Evolutionary conservation across 2,797 vertebrate genomes (phyloP).

Genomic region (Carduelis carduelis): DNA sequence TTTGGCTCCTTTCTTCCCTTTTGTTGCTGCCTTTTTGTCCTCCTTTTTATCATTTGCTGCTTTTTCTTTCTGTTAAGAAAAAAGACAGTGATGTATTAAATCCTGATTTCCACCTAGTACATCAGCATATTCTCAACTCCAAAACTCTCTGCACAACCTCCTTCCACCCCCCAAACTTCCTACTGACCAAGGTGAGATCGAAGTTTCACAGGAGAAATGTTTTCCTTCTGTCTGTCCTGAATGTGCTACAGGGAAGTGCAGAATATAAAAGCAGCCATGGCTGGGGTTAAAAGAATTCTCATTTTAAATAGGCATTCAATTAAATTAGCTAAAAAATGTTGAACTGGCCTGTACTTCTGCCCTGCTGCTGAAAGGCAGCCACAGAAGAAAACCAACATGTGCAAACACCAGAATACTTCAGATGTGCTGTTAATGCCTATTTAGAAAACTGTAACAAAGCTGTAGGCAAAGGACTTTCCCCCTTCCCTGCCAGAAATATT

Average conservation of each 20-base stretch:
- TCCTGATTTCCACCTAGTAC: neutral
- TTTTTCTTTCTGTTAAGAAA: slow-evolving; percentile 86
- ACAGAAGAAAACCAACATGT: slow-evolving; percentile 17
- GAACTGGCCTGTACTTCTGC: slow-evolving; percentile 2
- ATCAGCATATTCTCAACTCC: neutral
- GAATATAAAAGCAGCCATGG: neutral
- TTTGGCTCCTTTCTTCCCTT: slow-evolving; percentile 86
- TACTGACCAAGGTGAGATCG: neutral
- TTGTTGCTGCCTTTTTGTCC: slow-evolving; percentile 84
- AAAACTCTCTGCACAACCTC: neutral
- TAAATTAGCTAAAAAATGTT: slow-evolving; percentile 50
- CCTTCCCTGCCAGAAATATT: neutral
- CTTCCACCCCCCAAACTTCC: neutral
- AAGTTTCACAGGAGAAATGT: neutral
- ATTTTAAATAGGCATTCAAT: slow-evolving; percentile 45
- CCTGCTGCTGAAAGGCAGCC: slow-evolving; percentile 28
- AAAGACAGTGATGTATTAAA: neutral
- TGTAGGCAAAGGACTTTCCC: neutral
- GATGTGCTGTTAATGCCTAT: neutral
- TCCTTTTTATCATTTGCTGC: slow-evolving; percentile 87
- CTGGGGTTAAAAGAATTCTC: slow-evolving; percentile 22
- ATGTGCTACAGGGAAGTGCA: neutral
- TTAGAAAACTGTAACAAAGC: slow-evolving; percentile 22
- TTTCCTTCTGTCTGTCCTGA: neutral
- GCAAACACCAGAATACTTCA: slow-evolving; percentile 19